These are phyloP conservation scores for Drosophila mettleri DNA, from an alignment of 2,888 invertebrate genomes.

Conservation along the genomic window DNA sequence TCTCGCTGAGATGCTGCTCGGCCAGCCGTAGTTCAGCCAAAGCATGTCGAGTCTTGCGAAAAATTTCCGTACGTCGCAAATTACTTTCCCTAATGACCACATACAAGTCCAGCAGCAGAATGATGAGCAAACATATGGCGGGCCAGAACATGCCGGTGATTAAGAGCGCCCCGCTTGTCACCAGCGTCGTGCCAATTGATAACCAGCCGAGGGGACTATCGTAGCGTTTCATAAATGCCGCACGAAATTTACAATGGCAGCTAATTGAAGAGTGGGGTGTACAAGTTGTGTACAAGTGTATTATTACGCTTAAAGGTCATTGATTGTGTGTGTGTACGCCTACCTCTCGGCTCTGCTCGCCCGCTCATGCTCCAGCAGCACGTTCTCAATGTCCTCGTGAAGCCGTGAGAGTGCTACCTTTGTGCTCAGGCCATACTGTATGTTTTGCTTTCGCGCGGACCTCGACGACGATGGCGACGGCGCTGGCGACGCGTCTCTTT, in stretches of 20 bases:
- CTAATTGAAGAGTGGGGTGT: slow-evolving; percentile 56
- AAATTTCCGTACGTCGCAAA: slow-evolving; percentile 86
- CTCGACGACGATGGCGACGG: slow-evolving; percentile 17
- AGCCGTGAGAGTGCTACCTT: slow-evolving; percentile 89
- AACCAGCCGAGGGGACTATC: slow-evolving; percentile 89
- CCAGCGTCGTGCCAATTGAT: slow-evolving; percentile 87
- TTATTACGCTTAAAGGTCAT: slow-evolving; percentile 32
- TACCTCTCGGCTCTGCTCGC: slow-evolving; percentile 87
- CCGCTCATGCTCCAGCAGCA: slow-evolving; percentile 88
- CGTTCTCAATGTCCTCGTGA: slow-evolving; percentile 89
- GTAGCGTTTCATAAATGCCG: slow-evolving; percentile 83
- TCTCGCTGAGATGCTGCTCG: slow-evolving; percentile 80
- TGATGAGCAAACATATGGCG: slow-evolving; percentile 85
- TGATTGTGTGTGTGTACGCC: neutral
- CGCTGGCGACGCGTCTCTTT: slow-evolving; percentile 22
- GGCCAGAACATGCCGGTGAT: slow-evolving; percentile 84
- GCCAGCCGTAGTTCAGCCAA: slow-evolving; percentile 82
- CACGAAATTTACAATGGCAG: slow-evolving; percentile 79
- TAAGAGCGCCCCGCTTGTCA: slow-evolving; percentile 86
- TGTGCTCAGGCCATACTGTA: slow-evolving; percentile 84
- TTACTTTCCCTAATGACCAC: slow-evolving; percentile 89
- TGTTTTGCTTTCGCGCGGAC: slow-evolving; percentile 34
- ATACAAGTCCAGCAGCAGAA: slow-evolving; percentile 86
- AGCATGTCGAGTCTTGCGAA: slow-evolving; percentile 86
- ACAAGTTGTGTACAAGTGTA: slow-evolving; percentile 11